Evolutionary conservation across 2,888 invertebrate genomes (phyloP).

Genomic region (Acleris emargana): DNA sequence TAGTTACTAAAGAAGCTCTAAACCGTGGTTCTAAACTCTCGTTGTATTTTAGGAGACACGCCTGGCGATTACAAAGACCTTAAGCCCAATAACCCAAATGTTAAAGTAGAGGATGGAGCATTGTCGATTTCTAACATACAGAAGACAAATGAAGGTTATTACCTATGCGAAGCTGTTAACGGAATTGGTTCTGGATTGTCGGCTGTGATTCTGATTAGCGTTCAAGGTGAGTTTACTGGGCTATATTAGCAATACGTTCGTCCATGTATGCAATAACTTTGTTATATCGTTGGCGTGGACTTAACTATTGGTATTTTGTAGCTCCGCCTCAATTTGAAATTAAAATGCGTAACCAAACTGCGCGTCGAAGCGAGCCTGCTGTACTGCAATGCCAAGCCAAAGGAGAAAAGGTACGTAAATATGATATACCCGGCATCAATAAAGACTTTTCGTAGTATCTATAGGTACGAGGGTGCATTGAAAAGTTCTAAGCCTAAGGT

Average conservation of each 20-base stretch:
- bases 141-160: slow-evolving; percentile 97
- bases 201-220: slow-evolving; percentile 96
- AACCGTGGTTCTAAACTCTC: not conserved
- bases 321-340: slow-evolving; percentile 97
- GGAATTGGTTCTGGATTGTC: slow-evolving; percentile 97
- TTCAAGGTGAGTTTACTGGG: slow-evolving; percentile 87
- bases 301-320: slow-evolving; percentile 55
- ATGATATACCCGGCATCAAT: not conserved
- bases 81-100: slow-evolving; percentile 94
- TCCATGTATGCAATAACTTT: no score
- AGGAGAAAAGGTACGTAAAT: slow-evolving; percentile 88
- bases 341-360: slow-evolving; percentile 95
- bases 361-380: slow-evolving; percentile 94
- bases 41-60: slow-evolving; percentile 87
- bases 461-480: no score
- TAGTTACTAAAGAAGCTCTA: no score
- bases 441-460: not conserved
- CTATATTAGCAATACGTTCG: no score
- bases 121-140: slow-evolving; percentile 94
- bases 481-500: no score
- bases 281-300: no score
- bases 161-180: slow-evolving; percentile 97
- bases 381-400: slow-evolving; percentile 96
- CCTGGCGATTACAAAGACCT: slow-evolving; percentile 97
- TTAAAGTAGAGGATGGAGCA: slow-evolving; percentile 97